Conservation (phyloP, 2,888 invertebrate genomes). For the Scotopteryx bipunctaria region DNA sequence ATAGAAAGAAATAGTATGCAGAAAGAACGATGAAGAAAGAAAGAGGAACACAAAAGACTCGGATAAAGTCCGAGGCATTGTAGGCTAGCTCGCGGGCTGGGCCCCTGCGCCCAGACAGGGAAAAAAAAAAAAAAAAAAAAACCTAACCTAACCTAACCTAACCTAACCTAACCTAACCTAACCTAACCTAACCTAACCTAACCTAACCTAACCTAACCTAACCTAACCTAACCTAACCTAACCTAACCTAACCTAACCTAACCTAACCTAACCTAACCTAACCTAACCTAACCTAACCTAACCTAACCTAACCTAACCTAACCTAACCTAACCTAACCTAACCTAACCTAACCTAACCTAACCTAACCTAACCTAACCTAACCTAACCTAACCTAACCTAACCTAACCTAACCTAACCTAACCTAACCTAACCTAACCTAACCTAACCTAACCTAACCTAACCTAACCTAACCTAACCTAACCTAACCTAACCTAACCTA, state of each 20-base stretch:
- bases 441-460: constrained; percentile 27
- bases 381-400: constrained; percentile 28
- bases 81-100: no score
- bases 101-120: no score
- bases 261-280: constrained; percentile 32
- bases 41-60: no score
- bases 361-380: constrained; percentile 29
- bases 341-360: constrained; percentile 30
- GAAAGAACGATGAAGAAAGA: no score
- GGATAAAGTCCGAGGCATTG: no score
- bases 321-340: constrained; percentile 38
- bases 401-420: constrained; percentile 28
- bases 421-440: constrained; percentile 27
- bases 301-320: constrained; percentile 34
- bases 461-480: constrained; percentile 27
- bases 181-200: constrained; percentile 39
- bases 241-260: constrained; percentile 36
- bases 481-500: constrained; percentile 28
- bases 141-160: constrained; percentile 24
- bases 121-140: no score
- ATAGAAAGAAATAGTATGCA: no score
- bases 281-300: constrained; percentile 30
- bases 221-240: constrained; percentile 33
- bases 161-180: constrained; percentile 31
- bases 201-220: constrained; percentile 40